phyloP scores from a whole-genome alignment of 2,888 invertebrate genomes.

The Cenopis cana region DNA sequence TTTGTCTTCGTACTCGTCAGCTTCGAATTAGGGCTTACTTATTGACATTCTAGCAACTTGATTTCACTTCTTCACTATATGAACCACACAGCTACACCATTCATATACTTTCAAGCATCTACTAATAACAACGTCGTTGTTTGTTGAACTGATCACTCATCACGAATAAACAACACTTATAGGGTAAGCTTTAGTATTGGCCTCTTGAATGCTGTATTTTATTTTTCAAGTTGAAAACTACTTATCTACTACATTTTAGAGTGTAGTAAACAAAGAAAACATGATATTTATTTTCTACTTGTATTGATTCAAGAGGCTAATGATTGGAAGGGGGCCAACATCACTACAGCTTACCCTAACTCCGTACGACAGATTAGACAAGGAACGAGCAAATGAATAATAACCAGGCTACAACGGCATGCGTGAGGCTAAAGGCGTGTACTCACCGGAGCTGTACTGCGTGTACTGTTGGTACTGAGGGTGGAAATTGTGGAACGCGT shows the following conservation, averaged over 20 bases:
- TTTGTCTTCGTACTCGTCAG: too few species aligned
- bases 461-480: conserved; percentile 99
- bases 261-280: too few species aligned
- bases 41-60: neutral
- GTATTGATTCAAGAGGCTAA: too few species aligned
- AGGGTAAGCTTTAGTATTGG: too few species aligned
- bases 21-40: too few species aligned
- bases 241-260: too few species aligned
- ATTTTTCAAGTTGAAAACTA: too few species aligned
- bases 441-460: conserved; percentile 96
- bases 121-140: neutral
- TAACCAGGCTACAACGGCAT: conserved; percentile 41
- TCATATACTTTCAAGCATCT: neutral
- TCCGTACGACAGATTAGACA: conserved; percentile 17
- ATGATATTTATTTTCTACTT: too few species aligned
- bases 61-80: neutral
- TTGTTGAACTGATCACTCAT: conserved; percentile 1
- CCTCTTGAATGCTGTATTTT: too few species aligned
- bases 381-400: conserved; percentile 43
- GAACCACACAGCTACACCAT: neutral
- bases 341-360: too few species aligned
- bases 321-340: too few species aligned
- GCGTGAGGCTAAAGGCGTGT: neutral
- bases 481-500: conserved; percentile 99
- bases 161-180: neutral